Evolutionary conservation across 2,113 vertebrate species (phyloP).

Genomic region (Centropus bengalensis): DNA sequence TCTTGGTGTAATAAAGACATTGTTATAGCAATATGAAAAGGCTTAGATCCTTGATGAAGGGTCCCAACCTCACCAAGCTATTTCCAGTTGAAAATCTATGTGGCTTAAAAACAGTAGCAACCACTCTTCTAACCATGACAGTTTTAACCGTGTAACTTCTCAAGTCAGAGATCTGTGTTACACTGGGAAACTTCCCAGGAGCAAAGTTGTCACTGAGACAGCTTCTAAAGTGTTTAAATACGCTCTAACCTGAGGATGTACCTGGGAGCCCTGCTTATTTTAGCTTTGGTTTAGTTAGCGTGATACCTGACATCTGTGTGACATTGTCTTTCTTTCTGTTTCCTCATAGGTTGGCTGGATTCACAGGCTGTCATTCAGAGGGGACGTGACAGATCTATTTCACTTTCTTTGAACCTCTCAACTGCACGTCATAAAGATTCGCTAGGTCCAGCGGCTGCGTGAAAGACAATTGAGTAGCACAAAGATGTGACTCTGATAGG

Average conservation of each 20-base stretch:
- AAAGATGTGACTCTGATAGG: slow-evolving; percentile 30
- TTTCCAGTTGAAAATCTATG: not conserved
- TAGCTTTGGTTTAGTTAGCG: not conserved
- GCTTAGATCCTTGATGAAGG: not conserved
- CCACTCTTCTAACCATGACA: not conserved
- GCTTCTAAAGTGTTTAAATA: not conserved
- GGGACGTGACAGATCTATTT: slow-evolving; percentile 29
- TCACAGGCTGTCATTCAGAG: slow-evolving; percentile 44
- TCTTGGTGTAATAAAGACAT: not conserved
- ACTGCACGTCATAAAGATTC: not conserved
- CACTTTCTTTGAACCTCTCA: slow-evolving; percentile 10
- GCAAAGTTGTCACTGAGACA: not conserved
- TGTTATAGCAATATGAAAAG: not conserved
- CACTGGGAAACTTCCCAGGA: not conserved
- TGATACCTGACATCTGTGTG: not conserved
- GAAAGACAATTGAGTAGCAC: not conserved
- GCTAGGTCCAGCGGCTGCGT: not conserved
- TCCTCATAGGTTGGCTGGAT: slow-evolving; percentile 58
- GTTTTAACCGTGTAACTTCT: not conserved
- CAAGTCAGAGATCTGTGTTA: not conserved
- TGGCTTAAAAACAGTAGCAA: not conserved
- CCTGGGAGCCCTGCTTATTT: not conserved
- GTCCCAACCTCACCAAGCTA: not conserved
- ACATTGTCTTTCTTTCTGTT: not conserved
- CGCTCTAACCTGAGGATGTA: not conserved